Conservation (phyloP, 2,888 invertebrate species). For the Drosophila atroscutellata region DNA sequence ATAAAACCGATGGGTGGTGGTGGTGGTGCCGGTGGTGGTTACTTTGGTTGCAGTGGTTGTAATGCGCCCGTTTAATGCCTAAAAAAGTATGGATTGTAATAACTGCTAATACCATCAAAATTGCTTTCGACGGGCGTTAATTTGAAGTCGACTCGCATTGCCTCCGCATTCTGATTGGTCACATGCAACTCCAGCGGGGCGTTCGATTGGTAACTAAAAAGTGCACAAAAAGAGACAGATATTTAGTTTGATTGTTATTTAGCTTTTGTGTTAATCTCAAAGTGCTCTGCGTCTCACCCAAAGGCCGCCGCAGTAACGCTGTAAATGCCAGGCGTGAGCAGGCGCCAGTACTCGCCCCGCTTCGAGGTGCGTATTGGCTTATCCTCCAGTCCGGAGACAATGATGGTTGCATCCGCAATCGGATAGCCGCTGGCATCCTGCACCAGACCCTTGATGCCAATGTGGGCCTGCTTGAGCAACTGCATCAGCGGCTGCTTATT, state of each 20-base stretch:
- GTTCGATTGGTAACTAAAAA: conserved; percentile 86
- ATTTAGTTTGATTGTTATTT: background rate
- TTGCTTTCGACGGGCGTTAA: conserved; percentile 82
- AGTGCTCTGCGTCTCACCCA: conserved; percentile 87
- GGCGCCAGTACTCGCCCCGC: conserved; percentile 97
- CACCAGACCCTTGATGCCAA: conserved; percentile 87
- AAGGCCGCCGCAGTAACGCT: conserved; percentile 89
- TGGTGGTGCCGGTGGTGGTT: conserved; percentile 28
- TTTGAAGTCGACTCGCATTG: conserved; percentile 83
- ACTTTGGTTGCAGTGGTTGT: conserved; percentile 14
- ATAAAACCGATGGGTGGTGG: conserved; percentile 23
- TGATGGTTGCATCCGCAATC: conserved; percentile 89
- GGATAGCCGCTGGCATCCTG: conserved; percentile 84
- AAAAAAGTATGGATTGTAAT: conserved; percentile 84
- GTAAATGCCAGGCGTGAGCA: conserved; percentile 95
- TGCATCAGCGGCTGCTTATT: conserved; percentile 94
- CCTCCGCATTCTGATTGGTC: conserved; percentile 82
- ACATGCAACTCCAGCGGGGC: conserved; percentile 82
- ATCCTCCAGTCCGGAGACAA: conserved; percentile 90
- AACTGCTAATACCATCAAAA: conserved; percentile 84
- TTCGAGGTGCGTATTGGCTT: conserved; percentile 92
- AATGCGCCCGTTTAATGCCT: conserved; percentile 69
- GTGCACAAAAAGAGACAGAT: background rate
- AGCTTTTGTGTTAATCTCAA: background rate
- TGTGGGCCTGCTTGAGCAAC: conserved; percentile 93